Base-by-base conservation (phyloP, 2,888 invertebrate genomes). In the Microplitis deprimator region DNA sequence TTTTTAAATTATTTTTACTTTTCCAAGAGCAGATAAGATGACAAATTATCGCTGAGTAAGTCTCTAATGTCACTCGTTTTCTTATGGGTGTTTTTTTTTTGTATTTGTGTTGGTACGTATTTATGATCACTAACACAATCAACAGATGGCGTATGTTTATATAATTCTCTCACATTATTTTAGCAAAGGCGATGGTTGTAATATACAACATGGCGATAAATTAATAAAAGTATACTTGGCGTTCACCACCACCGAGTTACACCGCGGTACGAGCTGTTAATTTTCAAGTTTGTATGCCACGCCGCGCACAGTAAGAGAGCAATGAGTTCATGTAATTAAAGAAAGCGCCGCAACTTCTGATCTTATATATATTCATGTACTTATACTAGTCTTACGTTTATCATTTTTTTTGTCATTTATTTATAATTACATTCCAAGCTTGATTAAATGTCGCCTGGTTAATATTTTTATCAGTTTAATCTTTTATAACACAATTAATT, bases 131-230 rank as follows among this genome's bases (percentile, higher is more conserved):
- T 4, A 29, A 29, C n/a, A 64, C 65, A 39, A 16, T 29, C 8
- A 38, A 1, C 60, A 20, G 16, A 62, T 16, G 16, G 20, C 62
- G 62, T 17, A 20, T 38, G 39, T 68, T 8, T 29, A 64, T 72
- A 20, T 29, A 39, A 67, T 67, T 71, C 76, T 75, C 74, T 40
- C 81, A 77, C 38, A 13, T 60, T 80, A 85, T 81, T 83, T 83
- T 78, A 79, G 13, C 75, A 76, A 75, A 68, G 73, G 17, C 62
- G 71, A 60, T 29, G 39, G 41, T 78, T 81, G 84, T 85, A 85
- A 86, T 87, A 86, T 84, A 86, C 83, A 80, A 76, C 77, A 62
- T 82, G 80, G 84, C 82, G 84, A 88, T 89, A 88, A 89, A 88
- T 89, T 88, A 87, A 88, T 89, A 88, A 87, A 88, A 85, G 77